Percentiles rank a stretch among this genome's conserved stretches.
phyloP scores from a whole-genome alignment of 2,888 invertebrate species.

The Cephus sareptanus region DNA sequence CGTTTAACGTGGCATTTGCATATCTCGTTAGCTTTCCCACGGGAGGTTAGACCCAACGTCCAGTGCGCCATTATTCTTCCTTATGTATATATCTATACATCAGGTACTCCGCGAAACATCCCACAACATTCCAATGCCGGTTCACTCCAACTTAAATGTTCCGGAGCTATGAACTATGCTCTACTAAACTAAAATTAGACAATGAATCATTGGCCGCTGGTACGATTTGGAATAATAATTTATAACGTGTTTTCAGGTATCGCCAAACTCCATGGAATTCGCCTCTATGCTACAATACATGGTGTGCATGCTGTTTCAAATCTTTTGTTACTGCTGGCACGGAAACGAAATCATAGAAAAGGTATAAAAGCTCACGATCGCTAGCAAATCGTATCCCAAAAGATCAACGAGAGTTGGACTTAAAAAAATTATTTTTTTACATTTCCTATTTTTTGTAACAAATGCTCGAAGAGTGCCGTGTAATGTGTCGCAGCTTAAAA shows the following conservation, averaged over 20 bases:
- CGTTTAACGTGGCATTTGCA: slow-evolving; percentile 36
- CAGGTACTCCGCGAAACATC: neutral
- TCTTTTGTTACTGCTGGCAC: slow-evolving; percentile 71
- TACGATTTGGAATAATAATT: too few species aligned
- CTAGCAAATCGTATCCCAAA: too few species aligned
- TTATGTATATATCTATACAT: slow-evolving; percentile 12
- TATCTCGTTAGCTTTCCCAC: slow-evolving; percentile 30
- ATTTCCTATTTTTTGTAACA: too few species aligned
- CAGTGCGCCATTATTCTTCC: slow-evolving; percentile 17
- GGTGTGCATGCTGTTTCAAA: slow-evolving; percentile 69
- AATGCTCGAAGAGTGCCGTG: too few species aligned
- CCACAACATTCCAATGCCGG: neutral
- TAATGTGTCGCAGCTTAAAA: too few species aligned
- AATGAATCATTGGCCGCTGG: too few species aligned
- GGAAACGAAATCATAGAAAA: slow-evolving; percentile 71
- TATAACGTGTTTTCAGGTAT: slow-evolving; percentile 20
- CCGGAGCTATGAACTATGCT: too few species aligned
- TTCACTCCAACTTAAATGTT: neutral
- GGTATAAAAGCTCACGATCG: slow-evolving; percentile 50
- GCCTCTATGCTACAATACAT: slow-evolving; percentile 70
- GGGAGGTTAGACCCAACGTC: slow-evolving; percentile 1
- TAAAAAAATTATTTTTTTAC: too few species aligned
- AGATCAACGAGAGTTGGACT: too few species aligned
- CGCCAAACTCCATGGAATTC: slow-evolving; percentile 64
- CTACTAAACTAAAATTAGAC: too few species aligned